These are phyloP conservation scores for Anagyrus pseudococci DNA, from an alignment of 2,888 invertebrate species.

Conservation along the genomic window DNA sequence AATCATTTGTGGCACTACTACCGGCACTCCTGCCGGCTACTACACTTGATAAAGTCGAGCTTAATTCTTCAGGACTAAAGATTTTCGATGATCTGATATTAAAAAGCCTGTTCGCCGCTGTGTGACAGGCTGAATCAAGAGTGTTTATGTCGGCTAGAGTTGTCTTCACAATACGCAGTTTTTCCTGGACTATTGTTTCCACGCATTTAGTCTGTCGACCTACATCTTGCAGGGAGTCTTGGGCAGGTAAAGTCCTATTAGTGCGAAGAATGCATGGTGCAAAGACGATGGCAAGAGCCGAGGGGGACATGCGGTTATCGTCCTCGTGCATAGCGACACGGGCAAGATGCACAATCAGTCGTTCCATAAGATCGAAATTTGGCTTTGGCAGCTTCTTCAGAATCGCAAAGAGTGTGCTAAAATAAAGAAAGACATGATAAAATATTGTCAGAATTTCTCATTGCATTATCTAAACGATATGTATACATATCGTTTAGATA, in stretches of 20 bases:
- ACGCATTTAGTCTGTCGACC: conserved; percentile 88
- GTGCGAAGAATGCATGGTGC: conserved; percentile 93
- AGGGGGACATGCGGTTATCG: conserved; percentile 90
- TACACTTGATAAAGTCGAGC: conserved; percentile 52
- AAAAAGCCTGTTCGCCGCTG: conserved; percentile 81
- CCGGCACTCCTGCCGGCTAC: conserved; percentile 45
- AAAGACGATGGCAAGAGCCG: conserved; percentile 91
- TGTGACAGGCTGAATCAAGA: conserved; percentile 84
- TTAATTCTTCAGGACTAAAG: conserved; percentile 68
- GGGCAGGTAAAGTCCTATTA: conserved; percentile 85
- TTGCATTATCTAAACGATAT: no score
- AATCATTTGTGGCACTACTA: conserved; percentile 46
- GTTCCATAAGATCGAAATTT: conserved; percentile 90
- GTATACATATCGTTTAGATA: no score
- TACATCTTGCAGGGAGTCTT: conserved; percentile 90
- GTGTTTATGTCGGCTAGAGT: conserved; percentile 91
- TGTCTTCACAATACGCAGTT: conserved; percentile 81
- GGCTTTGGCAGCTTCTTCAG: conserved; percentile 87
- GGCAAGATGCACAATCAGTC: conserved; percentile 91
- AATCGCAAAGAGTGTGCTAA: conserved; percentile 82
- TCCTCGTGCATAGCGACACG: conserved; percentile 86
- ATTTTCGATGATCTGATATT: conserved; percentile 79
- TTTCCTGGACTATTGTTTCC: conserved; percentile 88
- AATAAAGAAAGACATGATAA: background rate
- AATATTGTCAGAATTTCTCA: no score